Base-by-base conservation (phyloP, 1,140 invertebrate species). In the Diuraphis noxia region DNA sequence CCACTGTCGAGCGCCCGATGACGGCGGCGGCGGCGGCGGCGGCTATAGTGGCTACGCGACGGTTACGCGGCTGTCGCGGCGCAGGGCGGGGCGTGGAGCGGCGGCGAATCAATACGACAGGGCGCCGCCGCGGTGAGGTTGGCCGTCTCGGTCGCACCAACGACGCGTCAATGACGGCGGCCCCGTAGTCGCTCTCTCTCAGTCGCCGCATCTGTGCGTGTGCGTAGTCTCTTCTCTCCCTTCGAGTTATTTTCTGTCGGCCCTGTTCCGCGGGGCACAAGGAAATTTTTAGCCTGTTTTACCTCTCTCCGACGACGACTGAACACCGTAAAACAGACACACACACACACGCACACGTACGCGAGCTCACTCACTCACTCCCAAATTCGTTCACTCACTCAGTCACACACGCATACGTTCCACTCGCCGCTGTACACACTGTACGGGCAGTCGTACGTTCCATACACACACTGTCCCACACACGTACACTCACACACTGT, bases 151-250 rank as follows among this genome's bases (percentile, higher is more conserved):
- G 40, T 91, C 43, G 77, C 89, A 82, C 89, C 72, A 46, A 82
- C 77, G 72, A 21, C 36, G 43, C 25, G 3, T 36, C 41, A 30
- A 52, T 4, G 77, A 25, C 77, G 25, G 41, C 9, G 89, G 63
- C 89, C 89, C 41, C 63, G 89, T 91, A 91, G 89, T 91, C 89
- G 89, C 89, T 91, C 89, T 91, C 89, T 91, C 89, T 91, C 89
- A 1, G 89, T 82, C 43, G 19, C 43, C 72, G 89, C 34, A 79
- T 91, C 43, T 46, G 89, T 46, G 89, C 89, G 89, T 34, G 49
- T 52, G 43, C 85, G 86, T 36, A 36, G 88, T 79, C 88, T 90
- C 89, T 91, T 49, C 89, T 49, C 41, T 91, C 89, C 89, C 72
- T 81, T 46, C 72, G 89, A 91, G 89, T 91, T 91, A 91, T 91